A percentile compares a stretch with the other conserved stretches of the same genome.
These are phyloP conservation scores for Cantharis nigra DNA, from an alignment of 2,888 invertebrate species.

Conservation along the genomic window DNA sequence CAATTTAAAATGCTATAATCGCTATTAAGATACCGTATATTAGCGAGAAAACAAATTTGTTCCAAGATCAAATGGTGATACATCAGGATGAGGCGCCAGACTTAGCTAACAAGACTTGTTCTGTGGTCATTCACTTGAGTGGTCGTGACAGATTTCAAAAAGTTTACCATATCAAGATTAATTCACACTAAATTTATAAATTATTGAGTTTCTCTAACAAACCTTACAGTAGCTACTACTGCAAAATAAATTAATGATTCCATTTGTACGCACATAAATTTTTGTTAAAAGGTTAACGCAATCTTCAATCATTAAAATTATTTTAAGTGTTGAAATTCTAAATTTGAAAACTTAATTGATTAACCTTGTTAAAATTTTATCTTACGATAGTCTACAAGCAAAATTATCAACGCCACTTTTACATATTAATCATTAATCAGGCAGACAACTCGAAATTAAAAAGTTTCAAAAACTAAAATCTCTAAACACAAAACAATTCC, in stretches of 20 bases:
- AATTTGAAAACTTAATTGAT: slow-evolving; percentile 23
- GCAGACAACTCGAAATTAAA: neutral
- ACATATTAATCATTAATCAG: neutral
- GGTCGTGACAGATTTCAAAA: slow-evolving; percentile 5
- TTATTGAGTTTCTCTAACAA: neutral
- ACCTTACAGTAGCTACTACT: slow-evolving; percentile 24
- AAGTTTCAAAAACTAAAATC: neutral
- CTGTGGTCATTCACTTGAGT: slow-evolving; percentile 32
- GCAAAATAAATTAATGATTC: slow-evolving; percentile 28
- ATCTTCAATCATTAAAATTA: neutral
- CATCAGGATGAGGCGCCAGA: slow-evolving; percentile 33
- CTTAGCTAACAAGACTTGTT: slow-evolving; percentile 32
- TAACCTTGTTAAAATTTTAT: slow-evolving; percentile 16
- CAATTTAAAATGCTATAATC: neutral
- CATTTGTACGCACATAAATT: neutral
- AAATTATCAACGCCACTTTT: neutral
- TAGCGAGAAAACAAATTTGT: slow-evolving; percentile 30
- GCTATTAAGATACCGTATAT: slow-evolving; percentile 2
- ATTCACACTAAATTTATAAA: neutral
- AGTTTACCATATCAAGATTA: slow-evolving; percentile 3
- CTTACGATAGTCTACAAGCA: neutral
- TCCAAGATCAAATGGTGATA: slow-evolving; percentile 31
- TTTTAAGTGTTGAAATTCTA: neutral
- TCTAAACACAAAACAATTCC: neutral
- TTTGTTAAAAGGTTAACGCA: neutral